These are phyloP conservation scores for Cardiocondyla obscurior DNA, from an alignment of 1,140 invertebrate species.

Conservation along the genomic window DNA sequence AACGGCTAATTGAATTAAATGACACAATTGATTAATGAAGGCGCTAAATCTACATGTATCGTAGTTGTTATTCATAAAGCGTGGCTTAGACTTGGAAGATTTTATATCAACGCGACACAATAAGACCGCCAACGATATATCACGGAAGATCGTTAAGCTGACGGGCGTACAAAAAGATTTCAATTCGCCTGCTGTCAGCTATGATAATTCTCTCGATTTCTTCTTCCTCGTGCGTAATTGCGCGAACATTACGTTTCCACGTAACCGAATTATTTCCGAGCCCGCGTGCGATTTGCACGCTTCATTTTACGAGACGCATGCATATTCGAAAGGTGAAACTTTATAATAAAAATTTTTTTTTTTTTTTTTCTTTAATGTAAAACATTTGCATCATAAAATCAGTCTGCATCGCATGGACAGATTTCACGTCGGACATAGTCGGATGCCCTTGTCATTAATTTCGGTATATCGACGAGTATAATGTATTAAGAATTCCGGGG, in stretches of 20 bases:
- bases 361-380: neutral
- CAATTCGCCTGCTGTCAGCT: constrained; percentile 61
- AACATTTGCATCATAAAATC: neutral
- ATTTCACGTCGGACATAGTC: neutral
- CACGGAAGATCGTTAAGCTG: constrained; percentile 42
- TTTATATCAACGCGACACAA: constrained; percentile 24
- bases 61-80: neutral
- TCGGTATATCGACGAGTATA: neutral
- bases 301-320: neutral
- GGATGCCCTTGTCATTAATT: constrained; percentile 26
- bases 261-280: constrained; percentile 51
- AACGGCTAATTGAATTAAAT: constrained; percentile 32
- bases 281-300: neutral
- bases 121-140: constrained; percentile 24
- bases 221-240: constrained; percentile 48
- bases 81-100: constrained; percentile 9
- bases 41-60: constrained; percentile 12
- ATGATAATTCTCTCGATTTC: constrained; percentile 56
- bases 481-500: constrained; percentile 56
- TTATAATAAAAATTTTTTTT: too few species aligned
- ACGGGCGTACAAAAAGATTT: constrained; percentile 68
- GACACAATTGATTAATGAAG: constrained; percentile 32
- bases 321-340: neutral
- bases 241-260: constrained; percentile 10
- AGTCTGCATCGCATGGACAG: neutral